Percentiles rank a stretch among this genome's conserved stretches.
phyloP scores from a whole-genome alignment of 1,140 invertebrate species.

The Hydropsyche tenuis region DNA sequence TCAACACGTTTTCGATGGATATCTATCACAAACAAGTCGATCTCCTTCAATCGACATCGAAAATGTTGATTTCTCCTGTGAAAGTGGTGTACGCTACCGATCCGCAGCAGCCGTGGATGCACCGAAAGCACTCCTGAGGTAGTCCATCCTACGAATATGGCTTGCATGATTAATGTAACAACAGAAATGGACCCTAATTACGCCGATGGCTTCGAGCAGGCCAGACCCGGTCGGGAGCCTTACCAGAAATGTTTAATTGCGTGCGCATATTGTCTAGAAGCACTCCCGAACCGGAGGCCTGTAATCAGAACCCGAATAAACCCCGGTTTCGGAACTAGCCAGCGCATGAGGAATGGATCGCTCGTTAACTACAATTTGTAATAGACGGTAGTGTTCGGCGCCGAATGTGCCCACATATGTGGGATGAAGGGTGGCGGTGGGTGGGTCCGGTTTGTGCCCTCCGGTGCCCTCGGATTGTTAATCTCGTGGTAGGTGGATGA shows the following conservation, averaged over 20 bases:
- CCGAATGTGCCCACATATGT: background rate
- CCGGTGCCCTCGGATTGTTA: too few relatives aligned
- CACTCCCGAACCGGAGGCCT: too few relatives aligned
- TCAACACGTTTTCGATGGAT: too few relatives aligned
- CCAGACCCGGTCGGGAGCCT: constrained; percentile 35
- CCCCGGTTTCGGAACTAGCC: background rate
- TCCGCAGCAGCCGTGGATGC: constrained; percentile 10
- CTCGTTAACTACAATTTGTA: constrained; percentile 7
- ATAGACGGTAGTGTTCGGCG: constrained; percentile 5
- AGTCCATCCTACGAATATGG: background rate
- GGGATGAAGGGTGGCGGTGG: too few relatives aligned
- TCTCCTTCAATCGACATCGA: too few relatives aligned
- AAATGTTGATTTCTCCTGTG: too few relatives aligned
- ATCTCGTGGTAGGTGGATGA: too few relatives aligned
- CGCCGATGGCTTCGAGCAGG: constrained; percentile 8
- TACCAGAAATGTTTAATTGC: constrained; percentile 39
- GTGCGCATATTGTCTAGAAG: constrained; percentile 20
- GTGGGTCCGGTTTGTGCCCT: too few relatives aligned
- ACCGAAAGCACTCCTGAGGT: too few relatives aligned
- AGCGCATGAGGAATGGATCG: background rate
- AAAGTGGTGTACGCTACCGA: constrained; percentile 15
- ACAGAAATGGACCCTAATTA: constrained; percentile 37
- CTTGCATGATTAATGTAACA: constrained; percentile 36
- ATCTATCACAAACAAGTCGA: too few relatives aligned
- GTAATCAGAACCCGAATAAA: background rate